Conservation (phyloP, 2,888 invertebrate species). For the Palloptera scutellata region DNA sequence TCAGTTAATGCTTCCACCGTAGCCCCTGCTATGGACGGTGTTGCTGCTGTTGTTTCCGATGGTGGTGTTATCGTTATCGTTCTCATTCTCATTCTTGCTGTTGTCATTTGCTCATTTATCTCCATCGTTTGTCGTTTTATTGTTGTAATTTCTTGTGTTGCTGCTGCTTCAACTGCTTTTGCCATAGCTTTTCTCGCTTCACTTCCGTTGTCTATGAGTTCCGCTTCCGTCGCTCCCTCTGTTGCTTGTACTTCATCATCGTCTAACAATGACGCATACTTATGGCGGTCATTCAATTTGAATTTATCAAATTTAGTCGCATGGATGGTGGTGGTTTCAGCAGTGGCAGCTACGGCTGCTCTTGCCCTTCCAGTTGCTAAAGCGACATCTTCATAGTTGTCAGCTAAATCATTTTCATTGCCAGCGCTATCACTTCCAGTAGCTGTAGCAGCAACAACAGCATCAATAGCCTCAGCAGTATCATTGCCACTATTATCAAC, state of each 20-base stretch:
- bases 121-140: slow-evolving; percentile 45
- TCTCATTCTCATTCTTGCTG: slow-evolving; percentile 6
- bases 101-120: slow-evolving; percentile 43
- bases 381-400: slow-evolving; percentile 50
- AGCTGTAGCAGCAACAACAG: slow-evolving; percentile 5
- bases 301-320: slow-evolving; percentile 42
- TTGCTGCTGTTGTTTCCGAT: slow-evolving; percentile 5
- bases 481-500: slow-evolving; percentile 23
- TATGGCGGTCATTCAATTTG: slow-evolving; percentile 41
- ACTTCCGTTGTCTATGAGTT: slow-evolving; percentile 9
- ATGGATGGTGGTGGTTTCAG: slow-evolving; percentile 13
- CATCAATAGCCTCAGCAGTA: background rate
- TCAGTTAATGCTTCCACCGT: background rate
- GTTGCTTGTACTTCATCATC: background rate
- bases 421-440: slow-evolving; percentile 16
- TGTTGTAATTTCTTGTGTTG: slow-evolving; percentile 18
- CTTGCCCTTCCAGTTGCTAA: slow-evolving; percentile 36
- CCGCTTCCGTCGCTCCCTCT: background rate
- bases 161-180: background rate
- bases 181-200: slow-evolving; percentile 12
- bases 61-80: background rate
- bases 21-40: background rate
- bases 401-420: slow-evolving; percentile 57
- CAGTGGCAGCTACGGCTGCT: slow-evolving; percentile 11
- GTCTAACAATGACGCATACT: slow-evolving; percentile 22